Percentiles rank a stretch among this genome's conserved stretches.
Evolutionary conservation across 2,888 invertebrate genomes (phyloP).

Genomic region (Archaeoteleia sp.): DNA sequence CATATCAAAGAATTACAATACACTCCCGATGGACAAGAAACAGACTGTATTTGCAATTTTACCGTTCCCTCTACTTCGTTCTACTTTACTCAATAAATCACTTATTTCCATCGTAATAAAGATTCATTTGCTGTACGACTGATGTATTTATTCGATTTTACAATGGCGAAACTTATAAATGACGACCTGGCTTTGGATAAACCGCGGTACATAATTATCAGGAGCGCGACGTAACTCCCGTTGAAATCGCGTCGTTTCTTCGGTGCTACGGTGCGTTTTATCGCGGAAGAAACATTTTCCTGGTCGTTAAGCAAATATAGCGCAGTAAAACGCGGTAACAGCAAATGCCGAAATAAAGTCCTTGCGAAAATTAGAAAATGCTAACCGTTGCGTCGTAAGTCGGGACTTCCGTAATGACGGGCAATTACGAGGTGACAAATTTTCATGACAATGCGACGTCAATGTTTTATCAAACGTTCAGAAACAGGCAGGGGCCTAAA

Average conservation of each 20-base stretch:
- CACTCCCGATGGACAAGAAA: constrained; percentile 39
- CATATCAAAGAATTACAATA: constrained; percentile 45
- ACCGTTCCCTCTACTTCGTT: neutral
- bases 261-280: constrained; percentile 13
- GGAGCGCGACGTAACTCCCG: constrained; percentile 6
- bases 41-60: constrained; percentile 24
- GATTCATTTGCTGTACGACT: too few relatives aligned
- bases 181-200: too few relatives aligned
- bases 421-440: too few relatives aligned
- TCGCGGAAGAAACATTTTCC: constrained; percentile 31
- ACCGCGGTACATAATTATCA: constrained; percentile 1
- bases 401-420: too few relatives aligned
- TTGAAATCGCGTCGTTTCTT: constrained; percentile 13
- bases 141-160: too few relatives aligned
- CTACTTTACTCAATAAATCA: too few relatives aligned
- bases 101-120: too few relatives aligned
- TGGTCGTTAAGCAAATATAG: constrained; percentile 24
- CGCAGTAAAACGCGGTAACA: constrained; percentile 15
- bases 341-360: constrained; percentile 11
- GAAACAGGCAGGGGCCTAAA: too few relatives aligned
- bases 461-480: too few relatives aligned
- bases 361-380: constrained; percentile 5
- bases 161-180: too few relatives aligned
- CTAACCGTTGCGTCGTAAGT: neutral
- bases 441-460: neutral